Evolutionary conservation across 2,888 invertebrate genomes (phyloP), one percentile per base, ranked within the genome.

Genomic region (Leuctra nigra): DNA sequence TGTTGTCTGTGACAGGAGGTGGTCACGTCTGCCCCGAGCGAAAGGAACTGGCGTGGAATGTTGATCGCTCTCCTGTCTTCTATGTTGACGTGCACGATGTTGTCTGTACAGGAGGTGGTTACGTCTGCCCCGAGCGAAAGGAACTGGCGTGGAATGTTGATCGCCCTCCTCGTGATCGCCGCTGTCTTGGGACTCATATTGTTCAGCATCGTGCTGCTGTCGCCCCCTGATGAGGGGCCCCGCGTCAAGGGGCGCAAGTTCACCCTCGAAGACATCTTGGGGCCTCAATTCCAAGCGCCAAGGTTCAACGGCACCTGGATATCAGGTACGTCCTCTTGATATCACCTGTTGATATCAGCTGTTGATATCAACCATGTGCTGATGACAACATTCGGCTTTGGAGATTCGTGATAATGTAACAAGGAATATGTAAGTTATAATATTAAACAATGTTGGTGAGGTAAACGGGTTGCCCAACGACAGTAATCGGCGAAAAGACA

Each of bases 101-200:
- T 29, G 6, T 29, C 13, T 61, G 76, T 75, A 2, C 80, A 95
- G 94, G 94, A 95, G 73, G 72, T 95, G 72, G 93, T 91, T 65
- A 89, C 89, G 36, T 82, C 87, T 50, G 87, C 90, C 11, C 90
- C 91, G 2, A 88, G 84, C 62, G 85, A 93, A 71, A 79, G 93
- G 62, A 95, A 96, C 77, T 96, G 95, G 94, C 83, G 91, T 44
- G 95, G 95, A 18, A 94, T 96, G 67, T 85, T 89, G 65, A 95
- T 94, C 64, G 92, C 94, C 0, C 77, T 94, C 61, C 78, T 94
- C 67, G 95, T 95, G 64, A 94, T 94, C 64, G 83, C 89, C 22
- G 85, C 88, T 29, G 92, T 94, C 29, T 83, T 91, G 66, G 89
- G 91, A 46, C 81, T 93, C 65, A 93, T 94, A 64, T 86, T 94